Percentiles rank a stretch among this genome's conserved stretches.
phyloP scores from a whole-genome alignment of 2,888 invertebrate species.

The Ypsolopha scabrella region DNA sequence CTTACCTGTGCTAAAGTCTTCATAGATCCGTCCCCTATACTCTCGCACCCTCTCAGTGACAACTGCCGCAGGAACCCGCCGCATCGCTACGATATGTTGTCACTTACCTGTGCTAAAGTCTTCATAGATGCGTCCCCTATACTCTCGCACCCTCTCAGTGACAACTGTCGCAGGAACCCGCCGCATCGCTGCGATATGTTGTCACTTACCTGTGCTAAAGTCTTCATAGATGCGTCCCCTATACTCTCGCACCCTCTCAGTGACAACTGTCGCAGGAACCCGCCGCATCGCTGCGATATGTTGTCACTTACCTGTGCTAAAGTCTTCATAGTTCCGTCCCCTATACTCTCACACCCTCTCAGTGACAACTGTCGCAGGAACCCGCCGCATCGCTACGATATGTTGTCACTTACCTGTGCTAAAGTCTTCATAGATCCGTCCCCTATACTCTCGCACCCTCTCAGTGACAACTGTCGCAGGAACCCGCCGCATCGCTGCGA shows the following conservation, averaged over 20 bases:
- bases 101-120: too few relatives aligned
- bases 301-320: slow-evolving; percentile 95
- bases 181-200: slow-evolving; percentile 98
- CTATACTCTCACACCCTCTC: slow-evolving; percentile 94
- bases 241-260: slow-evolving; percentile 91
- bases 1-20: slow-evolving; percentile 83
- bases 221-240: slow-evolving; percentile 93
- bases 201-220: slow-evolving; percentile 92
- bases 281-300: slow-evolving; percentile 97
- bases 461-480: slow-evolving; percentile 90
- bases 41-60: slow-evolving; percentile 95
- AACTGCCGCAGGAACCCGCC: slow-evolving; percentile 96
- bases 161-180: slow-evolving; percentile 94
- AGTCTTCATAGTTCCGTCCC: slow-evolving; percentile 92
- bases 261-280: too few relatives aligned
- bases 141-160: slow-evolving; percentile 95
- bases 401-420: too few relatives aligned
- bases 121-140: slow-evolving; percentile 95
- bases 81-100: slow-evolving; percentile 96
- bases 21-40: slow-evolving; percentile 95
- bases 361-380: too few relatives aligned
- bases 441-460: slow-evolving; percentile 97
- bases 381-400: slow-evolving; percentile 97
- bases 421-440: slow-evolving; percentile 92
- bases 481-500: slow-evolving; percentile 98